These are phyloP conservation scores for Fregetta grallaria DNA, from an alignment of 2,113 vertebrate genomes.

Conservation along the genomic window DNA sequence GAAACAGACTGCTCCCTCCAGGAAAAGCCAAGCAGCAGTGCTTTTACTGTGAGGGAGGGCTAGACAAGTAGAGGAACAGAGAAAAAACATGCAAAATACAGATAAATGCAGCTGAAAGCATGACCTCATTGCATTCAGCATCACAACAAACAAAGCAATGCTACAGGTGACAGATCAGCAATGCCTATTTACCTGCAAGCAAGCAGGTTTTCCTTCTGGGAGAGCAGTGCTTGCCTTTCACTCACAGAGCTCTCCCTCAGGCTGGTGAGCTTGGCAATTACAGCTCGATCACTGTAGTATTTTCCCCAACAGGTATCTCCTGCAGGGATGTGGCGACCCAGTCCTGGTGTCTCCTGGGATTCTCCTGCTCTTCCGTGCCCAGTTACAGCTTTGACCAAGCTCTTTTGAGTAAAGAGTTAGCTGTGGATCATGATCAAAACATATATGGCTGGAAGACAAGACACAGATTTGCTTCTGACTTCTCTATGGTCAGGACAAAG, in stretches of 20 bases:
- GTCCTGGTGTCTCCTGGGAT: neutral
- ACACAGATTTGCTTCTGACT: neutral
- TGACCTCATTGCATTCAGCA: neutral
- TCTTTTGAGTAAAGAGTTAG: neutral
- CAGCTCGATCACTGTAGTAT: neutral
- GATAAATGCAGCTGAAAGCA: neutral
- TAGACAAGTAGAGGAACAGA: neutral
- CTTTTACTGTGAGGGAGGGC: neutral
- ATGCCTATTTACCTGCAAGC: neutral
- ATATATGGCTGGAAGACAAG: neutral
- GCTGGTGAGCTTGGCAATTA: neutral
- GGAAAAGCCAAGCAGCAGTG: neutral
- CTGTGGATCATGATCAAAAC: neutral
- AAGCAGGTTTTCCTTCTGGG: neutral
- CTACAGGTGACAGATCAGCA: neutral
- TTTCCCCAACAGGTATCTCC: neutral
- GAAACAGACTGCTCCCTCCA: conserved; percentile 16
- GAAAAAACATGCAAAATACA: neutral
- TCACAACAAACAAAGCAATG: neutral
- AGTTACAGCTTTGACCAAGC: neutral
- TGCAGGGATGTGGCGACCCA: neutral
- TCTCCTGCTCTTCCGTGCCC: neutral
- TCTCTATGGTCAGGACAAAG: neutral
- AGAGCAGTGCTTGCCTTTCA: neutral
- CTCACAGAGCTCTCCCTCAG: neutral